Evolutionary conservation across 92 coral and sea anemone species (phyloP), one percentile per base, ranked within the genome.

Genomic region (Desmophyllum pertusum): DNA sequence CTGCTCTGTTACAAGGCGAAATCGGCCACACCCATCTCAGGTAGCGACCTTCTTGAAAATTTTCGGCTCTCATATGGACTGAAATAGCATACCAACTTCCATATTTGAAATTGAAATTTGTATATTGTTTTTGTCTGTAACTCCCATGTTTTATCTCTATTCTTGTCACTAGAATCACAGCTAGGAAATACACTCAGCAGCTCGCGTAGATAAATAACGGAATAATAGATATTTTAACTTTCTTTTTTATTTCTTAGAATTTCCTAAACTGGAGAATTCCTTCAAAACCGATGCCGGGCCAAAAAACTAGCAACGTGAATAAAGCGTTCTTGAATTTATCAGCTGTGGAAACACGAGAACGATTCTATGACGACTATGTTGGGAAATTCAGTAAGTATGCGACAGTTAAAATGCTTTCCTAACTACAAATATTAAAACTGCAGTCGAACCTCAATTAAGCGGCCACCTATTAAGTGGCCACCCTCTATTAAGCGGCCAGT

Each of bases 11-110:
- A 89, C 95, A 8, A 81, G 98, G 74, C 87, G 97, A 37, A 94
- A 93, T 65, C 83, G 98, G 3, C 99, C 99, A 1, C 99, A 95
- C 83, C 99, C 99, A 3, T 89, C 93, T 17, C 83, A 91, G 99
- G 99, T 94, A 78, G 17, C 0, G 43, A 67, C 11, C 27, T 35
- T 66, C 0, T 4, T 6, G 3, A 50, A 13, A 17, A 31, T 1
- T 78, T 38, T 50, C 18, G 17, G 4, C 18, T 37, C 3, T 4
- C 11, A 62, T 13, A 8, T 33, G 7, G 71, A 23, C n/a, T n/a
- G n/a, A 66, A 33, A 13, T 66, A 25, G 25, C 1, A 35, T 21
- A 35, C 21, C 9, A 65, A 21, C 30, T 55, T 25, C 27, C 5
- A 25, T 4, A 4, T 33, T 57, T 57, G 14, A 9, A 27, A 59